Evolutionary conservation across 2,113 vertebrate genomes (phyloP), one percentile per base, ranked within the genome.

Genomic region (Sinocyclocheilus rhinocerous): DNA sequence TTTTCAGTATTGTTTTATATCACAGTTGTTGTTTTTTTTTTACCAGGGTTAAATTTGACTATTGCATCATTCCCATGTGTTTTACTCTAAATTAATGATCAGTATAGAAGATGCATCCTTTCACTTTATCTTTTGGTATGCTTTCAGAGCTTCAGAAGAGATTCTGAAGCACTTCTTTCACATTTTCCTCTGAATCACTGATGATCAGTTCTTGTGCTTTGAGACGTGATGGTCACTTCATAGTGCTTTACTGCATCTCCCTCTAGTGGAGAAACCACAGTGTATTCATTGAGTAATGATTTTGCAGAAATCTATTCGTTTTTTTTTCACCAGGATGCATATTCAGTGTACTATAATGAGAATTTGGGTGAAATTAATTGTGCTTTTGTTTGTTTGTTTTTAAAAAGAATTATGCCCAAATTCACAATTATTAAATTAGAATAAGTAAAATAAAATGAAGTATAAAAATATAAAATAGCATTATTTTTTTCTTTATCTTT

Each of bases 241-340:
- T 11, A 59, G 69, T 45, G 67, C 63, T 29, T 65, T 29, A 16
- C 67, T 20, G 15, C 67, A 69, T 85, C 72, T 83, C 89, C 92
- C 84, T 92, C 92, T 87, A 85, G 92, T 93, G 92, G 92, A 29
- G 29, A 29, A 29, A 29, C 29, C 29, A 29, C 29, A 29, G 29
- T 29, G 2, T 29, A 29, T 26, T 26, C 26, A 26, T 29, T 29
- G 24, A 22, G 18, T 0, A 15, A n/a, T 80, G 16, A 61, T 78
- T 70, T 9, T 36, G 3, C 29, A 20, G 29, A 70, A 16, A 67
- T 29, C 16, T 3, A 16, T 70, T 4, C 0, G 1, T 9, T 16
- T 69, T 9, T 0, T 18, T 8, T 9, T 69, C 13, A 5, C 1
- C 8, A 9, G 16, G 7, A 70, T 9, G 6, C 26, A 33, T 69